Evolutionary conservation across 2,888 invertebrate genomes (phyloP).

Genomic region (Cancer borealis): DNA sequence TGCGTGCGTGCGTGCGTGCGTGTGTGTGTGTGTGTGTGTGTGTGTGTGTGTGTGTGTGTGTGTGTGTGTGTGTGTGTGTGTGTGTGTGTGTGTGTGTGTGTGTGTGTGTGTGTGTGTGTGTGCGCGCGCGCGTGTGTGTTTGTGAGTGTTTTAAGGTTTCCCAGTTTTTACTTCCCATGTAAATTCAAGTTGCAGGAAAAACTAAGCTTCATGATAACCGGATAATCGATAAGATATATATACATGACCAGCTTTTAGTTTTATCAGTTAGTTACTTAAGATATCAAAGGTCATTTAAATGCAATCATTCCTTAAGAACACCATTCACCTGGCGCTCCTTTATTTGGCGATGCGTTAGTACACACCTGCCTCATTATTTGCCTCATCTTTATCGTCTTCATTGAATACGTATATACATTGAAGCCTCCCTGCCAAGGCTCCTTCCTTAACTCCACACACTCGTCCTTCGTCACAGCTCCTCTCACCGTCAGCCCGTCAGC

Average conservation of each 20-base stretch:
- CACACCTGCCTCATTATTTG: not conserved
- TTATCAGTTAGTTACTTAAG: not conserved
- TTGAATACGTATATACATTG: not conserved
- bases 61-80: conserved; percentile 45
- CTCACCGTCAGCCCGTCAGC: not conserved
- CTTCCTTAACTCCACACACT: not conserved
- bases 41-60: not conserved
- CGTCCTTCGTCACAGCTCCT: not conserved
- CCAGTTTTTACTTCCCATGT: not conserved
- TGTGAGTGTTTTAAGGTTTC: not conserved
- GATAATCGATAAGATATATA: not conserved
- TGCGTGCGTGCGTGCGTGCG: not conserved
- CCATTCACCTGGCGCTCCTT: not conserved
- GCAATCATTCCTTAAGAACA: not conserved
- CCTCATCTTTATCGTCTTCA: not conserved
- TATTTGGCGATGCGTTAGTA: not conserved
- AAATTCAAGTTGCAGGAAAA: not conserved
- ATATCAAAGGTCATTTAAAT: not conserved
- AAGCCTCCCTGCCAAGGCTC: too few species aligned
- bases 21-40: not conserved
- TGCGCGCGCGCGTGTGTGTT: not conserved
- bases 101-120: not conserved
- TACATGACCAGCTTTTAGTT: not conserved
- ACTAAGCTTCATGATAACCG: not conserved
- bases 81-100: conserved; percentile 5